Evolutionary conservation across 2,888 invertebrate genomes (phyloP), one percentile per base, ranked within the genome.

Genomic region (Limulus polyphemus): DNA sequence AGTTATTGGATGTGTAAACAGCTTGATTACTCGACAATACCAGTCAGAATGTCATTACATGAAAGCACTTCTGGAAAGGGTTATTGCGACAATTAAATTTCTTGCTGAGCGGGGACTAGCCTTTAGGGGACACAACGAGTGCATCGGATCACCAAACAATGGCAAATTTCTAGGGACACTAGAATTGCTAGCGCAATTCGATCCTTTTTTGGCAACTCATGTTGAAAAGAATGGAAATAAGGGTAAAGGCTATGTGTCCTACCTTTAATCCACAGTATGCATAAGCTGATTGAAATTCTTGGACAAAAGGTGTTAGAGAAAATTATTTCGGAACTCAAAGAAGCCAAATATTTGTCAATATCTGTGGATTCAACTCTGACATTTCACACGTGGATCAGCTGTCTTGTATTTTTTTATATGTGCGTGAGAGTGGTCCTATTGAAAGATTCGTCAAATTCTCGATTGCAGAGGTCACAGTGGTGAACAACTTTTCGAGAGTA

Each of bases 121-220:
- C 47, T 72, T 73, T 64, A 57, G 70, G 61, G 72, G 71, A 55
- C 55, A 63, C n/a, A 57, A 65, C 60, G 71, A 74, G 65, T 69
- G 57, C 49, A 68, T 74, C 64, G 69, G 69, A 50, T 62, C 62
- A 11, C 48, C 47, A 48, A 56, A 69, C 49, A 73, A 70, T 69
- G 72, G 73, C 50, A 74, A 74, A 61, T 73, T 69, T 65, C 59
- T 72, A n/a, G n/a, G n/a, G n/a, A n/a, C n/a, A n/a, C 13, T 73
- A 12, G 72, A 74, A 67, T 61, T 73, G 16, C 56, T 73, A 47
- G 68, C 73, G 10, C 63, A 73, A 59, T 74, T 71, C 61, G 72
- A 73, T 63, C 69, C 70, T n/a, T 74, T 74, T 62, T 58, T 74
- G 52, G 59, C 54, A 12, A 60, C 65, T 46, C 72, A 74, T 65